A percentile compares a stretch with the other conserved stretches of the same genome.
Conservation (phyloP, 2,113 vertebrate species). For the Uria aalge region DNA sequence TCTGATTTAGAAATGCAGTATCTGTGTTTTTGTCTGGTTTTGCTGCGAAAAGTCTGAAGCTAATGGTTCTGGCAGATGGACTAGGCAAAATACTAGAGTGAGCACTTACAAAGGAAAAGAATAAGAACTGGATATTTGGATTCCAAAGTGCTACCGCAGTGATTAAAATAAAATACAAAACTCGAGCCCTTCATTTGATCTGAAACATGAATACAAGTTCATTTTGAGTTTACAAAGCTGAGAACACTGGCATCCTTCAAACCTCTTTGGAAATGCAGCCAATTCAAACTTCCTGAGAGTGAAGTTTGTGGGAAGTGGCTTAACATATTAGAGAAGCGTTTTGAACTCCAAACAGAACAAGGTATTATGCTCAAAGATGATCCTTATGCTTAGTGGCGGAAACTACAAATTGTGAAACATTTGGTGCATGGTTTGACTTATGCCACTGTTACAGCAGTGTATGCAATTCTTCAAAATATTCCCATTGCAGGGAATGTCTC, state of each 20-base stretch:
- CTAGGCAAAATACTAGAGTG: not conserved
- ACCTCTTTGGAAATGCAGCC: conserved; percentile 36
- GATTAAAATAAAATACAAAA: conserved; percentile 30
- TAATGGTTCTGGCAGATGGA: not conserved
- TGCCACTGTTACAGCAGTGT: not conserved
- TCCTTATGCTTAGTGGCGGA: not conserved
- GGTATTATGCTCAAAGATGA: conserved; percentile 39
- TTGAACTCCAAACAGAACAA: conserved; percentile 34
- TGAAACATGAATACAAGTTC: conserved; percentile 50
- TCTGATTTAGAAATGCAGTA: not conserved
- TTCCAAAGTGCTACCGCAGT: not conserved
- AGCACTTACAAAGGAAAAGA: not conserved
- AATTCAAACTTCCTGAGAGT: conserved; percentile 63
- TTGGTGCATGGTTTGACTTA: conserved; percentile 10
- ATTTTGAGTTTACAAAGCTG: conserved; percentile 56
- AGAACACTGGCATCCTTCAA: conserved; percentile 54
- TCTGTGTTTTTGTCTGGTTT: not conserved
- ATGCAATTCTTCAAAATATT: not conserved
- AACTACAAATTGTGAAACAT: conserved; percentile 24
- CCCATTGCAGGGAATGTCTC: not conserved
- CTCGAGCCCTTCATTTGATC: conserved; percentile 24
- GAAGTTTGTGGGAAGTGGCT: conserved; percentile 36
- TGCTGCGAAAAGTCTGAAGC: not conserved
- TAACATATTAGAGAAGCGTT: conserved; percentile 34
- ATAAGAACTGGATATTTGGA: not conserved